A percentile compares a stretch with the other conserved stretches of the same genome.
These are phyloP conservation scores for Benthosema pterotum DNA, from an alignment of 2,797 vertebrate species.

Conservation along the genomic window DNA sequence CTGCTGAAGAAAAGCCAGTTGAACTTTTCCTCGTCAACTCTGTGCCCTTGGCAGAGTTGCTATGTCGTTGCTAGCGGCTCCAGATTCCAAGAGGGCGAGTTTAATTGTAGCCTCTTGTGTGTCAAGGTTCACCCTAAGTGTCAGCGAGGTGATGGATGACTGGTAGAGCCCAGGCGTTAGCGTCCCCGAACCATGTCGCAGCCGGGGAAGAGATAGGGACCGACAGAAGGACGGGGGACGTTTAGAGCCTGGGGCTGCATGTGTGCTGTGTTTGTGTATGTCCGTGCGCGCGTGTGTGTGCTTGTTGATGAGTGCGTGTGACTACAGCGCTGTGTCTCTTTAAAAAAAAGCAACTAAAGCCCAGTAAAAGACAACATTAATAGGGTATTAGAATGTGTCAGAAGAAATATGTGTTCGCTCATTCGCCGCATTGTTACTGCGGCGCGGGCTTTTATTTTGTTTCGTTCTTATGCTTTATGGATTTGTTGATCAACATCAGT, in stretches of 20 bases:
- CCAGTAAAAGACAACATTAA: too few species aligned
- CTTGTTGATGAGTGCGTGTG: too few species aligned
- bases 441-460: too few species aligned
- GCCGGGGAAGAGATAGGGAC: slow-evolving; percentile 35
- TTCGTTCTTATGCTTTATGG: too few species aligned
- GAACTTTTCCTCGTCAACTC: slow-evolving; percentile 2
- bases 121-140: slow-evolving; percentile 37
- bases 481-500: too few species aligned
- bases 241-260: neutral
- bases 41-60: slow-evolving; percentile 35
- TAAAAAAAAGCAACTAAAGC: too few species aligned
- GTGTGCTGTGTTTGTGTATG: neutral
- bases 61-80: slow-evolving; percentile 1
- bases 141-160: slow-evolving; percentile 58
- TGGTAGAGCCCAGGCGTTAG: slow-evolving; percentile 32
- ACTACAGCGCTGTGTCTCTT: too few species aligned
- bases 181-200: slow-evolving; percentile 38
- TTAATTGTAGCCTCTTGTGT: slow-evolving; percentile 51
- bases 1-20: neutral
- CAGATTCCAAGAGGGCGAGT: slow-evolving; percentile 39
- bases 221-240: slow-evolving; percentile 19
- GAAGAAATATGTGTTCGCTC: too few species aligned
- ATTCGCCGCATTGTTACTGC: too few species aligned
- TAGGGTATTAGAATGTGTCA: too few species aligned
- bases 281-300: too few species aligned